Percentiles rank a stretch among this genome's conserved stretches.
These are phyloP conservation scores for Nipponacmea schrenckii DNA, from an alignment of 2,888 invertebrate species.

Conservation along the genomic window DNA sequence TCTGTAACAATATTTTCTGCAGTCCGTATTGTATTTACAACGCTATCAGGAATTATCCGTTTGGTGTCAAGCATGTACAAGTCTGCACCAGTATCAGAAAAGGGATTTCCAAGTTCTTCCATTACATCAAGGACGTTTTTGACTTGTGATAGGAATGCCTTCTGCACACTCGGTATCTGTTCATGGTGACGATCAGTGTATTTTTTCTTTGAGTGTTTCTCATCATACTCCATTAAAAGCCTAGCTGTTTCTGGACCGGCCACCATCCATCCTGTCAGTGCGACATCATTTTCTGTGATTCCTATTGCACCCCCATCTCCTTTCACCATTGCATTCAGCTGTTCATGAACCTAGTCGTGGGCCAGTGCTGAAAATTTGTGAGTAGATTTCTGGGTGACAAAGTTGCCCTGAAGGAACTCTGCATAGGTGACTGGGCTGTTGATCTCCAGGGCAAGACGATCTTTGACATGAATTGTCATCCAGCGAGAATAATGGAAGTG, in stretches of 20 bases:
- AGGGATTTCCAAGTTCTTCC: too few relatives aligned
- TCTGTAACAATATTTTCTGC: too few relatives aligned
- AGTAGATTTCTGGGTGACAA: not conserved
- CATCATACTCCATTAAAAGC: not conserved
- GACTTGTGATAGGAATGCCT: not conserved
- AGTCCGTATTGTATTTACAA: too few relatives aligned
- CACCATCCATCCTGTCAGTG: conserved; percentile 10
- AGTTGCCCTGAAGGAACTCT: not conserved
- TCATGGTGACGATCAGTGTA: not conserved
- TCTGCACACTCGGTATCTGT: not conserved
- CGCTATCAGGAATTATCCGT: too few relatives aligned
- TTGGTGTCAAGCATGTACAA: too few relatives aligned
- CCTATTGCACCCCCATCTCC: conserved; percentile 6
- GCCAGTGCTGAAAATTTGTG: not conserved
- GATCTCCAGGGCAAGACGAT: conserved; percentile 2
- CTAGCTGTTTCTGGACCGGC: not conserved
- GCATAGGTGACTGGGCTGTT: not conserved
- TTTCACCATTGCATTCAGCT: conserved; percentile 11
- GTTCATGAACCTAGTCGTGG: conserved; percentile 11
- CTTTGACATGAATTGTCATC: conserved; percentile 10
- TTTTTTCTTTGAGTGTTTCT: not conserved
- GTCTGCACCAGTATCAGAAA: too few relatives aligned
- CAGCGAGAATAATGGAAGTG: conserved; percentile 9
- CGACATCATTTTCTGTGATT: conserved; percentile 7
- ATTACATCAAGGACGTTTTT: not conserved